Evolutionary conservation across 2,888 invertebrate species (phyloP), one percentile per base, ranked within the genome.

Genomic region (Spicauda simplicius): DNA sequence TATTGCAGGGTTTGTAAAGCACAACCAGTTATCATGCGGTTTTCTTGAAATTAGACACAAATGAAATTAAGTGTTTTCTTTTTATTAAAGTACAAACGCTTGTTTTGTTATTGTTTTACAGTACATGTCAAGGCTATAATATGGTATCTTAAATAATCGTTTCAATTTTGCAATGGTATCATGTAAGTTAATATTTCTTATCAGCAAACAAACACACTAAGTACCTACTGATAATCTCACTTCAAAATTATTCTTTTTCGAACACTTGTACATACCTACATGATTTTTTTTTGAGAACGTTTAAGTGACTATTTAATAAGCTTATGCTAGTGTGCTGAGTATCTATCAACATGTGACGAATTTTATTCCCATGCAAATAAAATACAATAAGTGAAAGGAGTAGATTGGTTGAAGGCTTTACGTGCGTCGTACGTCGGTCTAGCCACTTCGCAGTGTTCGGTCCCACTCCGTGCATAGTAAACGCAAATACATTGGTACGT

Each of bases 21-120:
- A 25, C 16, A 64, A 53, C 58, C 41, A 73, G 71, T 69, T 54
- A 83, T 80, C 79, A 73, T 87, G 88, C 76, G 88, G 87, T 86
- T 86, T 79, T 70, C 55, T 69, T 77, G 77, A 81, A 64, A 82
- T 82, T 81, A 72, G 71, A 72, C 76, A 72, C 68, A 73, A 74
- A 74, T 75, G 72, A 71, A 48, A 11, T 52, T 33, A 52, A 60
- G 52, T 16, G 41, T 58, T 41, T 55, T 64, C 57, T 58, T 58
- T 57, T 53, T 58, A 64, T 53, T 41, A 64, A 57, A 64, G 37
- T 57, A 57, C 50, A 25, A 37, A 64, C 11, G 37, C 14, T 58
- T 37, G 18, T 64, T 25, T 57, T 64, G 20, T 52, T 54, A 19
- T 64, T 53, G 50, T 53, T 41, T 58, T 37, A 72, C 33, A 10